Base-by-base conservation (phyloP, 37 sponge, comb jelly and placozoan genomes). In the Corticium candelabrum region DNA sequence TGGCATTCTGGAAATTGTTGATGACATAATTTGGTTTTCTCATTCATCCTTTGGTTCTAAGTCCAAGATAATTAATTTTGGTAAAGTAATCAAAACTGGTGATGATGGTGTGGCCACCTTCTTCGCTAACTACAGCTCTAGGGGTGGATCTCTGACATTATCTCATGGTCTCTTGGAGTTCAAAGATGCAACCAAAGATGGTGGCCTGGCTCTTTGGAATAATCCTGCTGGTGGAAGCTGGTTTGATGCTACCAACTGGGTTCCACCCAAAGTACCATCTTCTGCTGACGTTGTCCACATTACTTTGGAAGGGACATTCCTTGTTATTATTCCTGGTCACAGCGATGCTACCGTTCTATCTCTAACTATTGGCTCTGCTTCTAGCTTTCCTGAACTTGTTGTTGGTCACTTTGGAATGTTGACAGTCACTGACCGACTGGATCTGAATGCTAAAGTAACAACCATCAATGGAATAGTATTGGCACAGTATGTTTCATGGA, bases 181-280 rank as follows among this genome's bases (percentile, higher is more conserved):
- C 73, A 4, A 4, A 32, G 31, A 4, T 32, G 73, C 29, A 7
- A 5, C 73, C 35, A 70, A 70, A 15, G 73, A 15, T 32, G 73
- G 62, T 21, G 62, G 62, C 62, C 21, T 70, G 29, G 31, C 31
- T 32, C 4, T 4, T 5, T 70, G 73, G 73, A 70, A 4, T 32
- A 70, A 70, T 15, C 29, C 73, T 35, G 73, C 35, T 15, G 73
- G 73, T 34, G 73, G 73, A 7, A 34, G 35, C 36, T 70, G 73
- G 73, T 5, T 30, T 4, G 73, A 70, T 70, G 73, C 31, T 7
- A 70, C 5, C 73, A 70, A 70, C 36, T 70, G 73, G 73, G 7
- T 15, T 7, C 73, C 73, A 4, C 5, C 5, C 33, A 29, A 32
- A 5, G 31, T 70, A 34, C 73, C 73, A 34, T 7, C 35, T 7